Conservation (phyloP, 2,888 invertebrate genomes). For the Nomada goodeniana region DNA sequence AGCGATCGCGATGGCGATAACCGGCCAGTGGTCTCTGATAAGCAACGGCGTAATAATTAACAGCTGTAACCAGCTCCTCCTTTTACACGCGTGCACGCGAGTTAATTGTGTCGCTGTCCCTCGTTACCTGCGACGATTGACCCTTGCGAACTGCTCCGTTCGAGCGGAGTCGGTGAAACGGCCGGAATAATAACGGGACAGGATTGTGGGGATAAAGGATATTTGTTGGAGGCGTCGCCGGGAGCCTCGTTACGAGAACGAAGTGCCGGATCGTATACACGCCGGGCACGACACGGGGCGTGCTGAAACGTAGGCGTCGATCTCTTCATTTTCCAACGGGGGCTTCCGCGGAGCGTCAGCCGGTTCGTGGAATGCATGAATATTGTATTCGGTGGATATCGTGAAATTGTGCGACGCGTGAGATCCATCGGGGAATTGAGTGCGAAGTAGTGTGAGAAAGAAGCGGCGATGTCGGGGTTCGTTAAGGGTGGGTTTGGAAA, state of each 20-base stretch:
- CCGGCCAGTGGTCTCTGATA: conserved; percentile 43
- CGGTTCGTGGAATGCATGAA: conserved; percentile 57
- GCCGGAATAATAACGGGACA: conserved; percentile 80
- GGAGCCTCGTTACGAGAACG: conserved; percentile 68
- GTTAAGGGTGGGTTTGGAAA: too few relatives aligned
- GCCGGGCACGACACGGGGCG: conserved; percentile 50
- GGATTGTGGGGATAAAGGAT: conserved; percentile 55
- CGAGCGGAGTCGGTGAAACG: conserved; percentile 56
- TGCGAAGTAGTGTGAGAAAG: background rate
- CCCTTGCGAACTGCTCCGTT: conserved; percentile 58
- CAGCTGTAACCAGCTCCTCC: conserved; percentile 68
- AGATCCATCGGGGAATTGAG: background rate
- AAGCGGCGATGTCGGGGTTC: too few relatives aligned
- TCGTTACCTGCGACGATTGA: conserved; percentile 45
- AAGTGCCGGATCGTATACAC: conserved; percentile 47
- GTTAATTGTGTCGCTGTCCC: conserved; percentile 54
- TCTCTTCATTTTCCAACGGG: conserved; percentile 64
- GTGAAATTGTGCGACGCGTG: conserved; percentile 29
- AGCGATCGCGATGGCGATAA: conserved; percentile 52
- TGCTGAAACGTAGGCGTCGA: conserved; percentile 67
- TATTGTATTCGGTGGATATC: conserved; percentile 14
- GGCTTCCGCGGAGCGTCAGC: conserved; percentile 11
- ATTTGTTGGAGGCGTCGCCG: conserved; percentile 42
- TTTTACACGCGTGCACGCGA: conserved; percentile 39
- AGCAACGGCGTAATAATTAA: conserved; percentile 73